phyloP scores from a whole-genome alignment of 1,140 invertebrate species.

The Lucilia cuprina region DNA sequence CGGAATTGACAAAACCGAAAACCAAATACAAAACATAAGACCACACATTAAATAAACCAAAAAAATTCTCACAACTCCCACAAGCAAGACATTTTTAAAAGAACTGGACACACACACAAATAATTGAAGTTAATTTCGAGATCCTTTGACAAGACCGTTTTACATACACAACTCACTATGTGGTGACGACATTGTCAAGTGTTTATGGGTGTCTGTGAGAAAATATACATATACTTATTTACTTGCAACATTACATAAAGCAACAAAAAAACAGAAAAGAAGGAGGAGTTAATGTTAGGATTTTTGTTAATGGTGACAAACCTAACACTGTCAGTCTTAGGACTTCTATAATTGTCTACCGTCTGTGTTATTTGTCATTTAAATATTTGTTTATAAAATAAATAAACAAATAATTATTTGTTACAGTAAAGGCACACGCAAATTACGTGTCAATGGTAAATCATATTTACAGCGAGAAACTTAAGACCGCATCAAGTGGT shows the following conservation, averaged over 20 bases:
- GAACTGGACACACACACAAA: not conserved
- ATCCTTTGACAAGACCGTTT: not conserved
- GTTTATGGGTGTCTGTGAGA: not conserved
- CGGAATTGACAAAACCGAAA: not conserved
- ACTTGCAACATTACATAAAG: not conserved
- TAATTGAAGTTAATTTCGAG: not conserved
- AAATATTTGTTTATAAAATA: conserved; percentile 23
- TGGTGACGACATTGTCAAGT: conserved; percentile 33
- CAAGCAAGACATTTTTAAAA: not conserved
- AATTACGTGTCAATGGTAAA: not conserved
- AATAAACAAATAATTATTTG: not conserved
- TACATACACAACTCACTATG: conserved; percentile 2
- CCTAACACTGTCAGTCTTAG: not conserved
- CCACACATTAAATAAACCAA: not conserved
- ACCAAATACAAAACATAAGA: not conserved
- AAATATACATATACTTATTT: not conserved
- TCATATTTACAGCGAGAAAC: not conserved
- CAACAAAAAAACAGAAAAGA: too few species aligned
- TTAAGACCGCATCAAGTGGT: not conserved
- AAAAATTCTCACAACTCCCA: not conserved
- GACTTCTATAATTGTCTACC: not conserved
- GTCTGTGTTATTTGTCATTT: not conserved
- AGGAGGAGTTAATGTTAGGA: not conserved
- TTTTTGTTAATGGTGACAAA: not conserved
- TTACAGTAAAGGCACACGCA: not conserved